Conservation (phyloP, 2,888 invertebrate genomes). For the Eremobia ochroleuca region DNA sequence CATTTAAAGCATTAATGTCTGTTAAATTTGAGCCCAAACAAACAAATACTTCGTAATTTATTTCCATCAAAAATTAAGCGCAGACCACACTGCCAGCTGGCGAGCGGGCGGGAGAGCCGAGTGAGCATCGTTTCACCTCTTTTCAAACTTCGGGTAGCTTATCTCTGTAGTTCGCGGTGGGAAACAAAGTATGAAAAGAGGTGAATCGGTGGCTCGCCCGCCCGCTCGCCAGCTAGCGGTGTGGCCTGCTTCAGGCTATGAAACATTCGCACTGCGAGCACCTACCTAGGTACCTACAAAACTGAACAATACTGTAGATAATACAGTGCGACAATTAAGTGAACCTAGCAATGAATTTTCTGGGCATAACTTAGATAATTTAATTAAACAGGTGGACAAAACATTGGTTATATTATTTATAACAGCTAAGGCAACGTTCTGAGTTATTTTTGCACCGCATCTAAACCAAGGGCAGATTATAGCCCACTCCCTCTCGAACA, state of each 20-base stretch:
- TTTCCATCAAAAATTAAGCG: slow-evolving; percentile 57
- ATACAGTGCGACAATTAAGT: slow-evolving; percentile 62
- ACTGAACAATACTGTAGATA: slow-evolving; percentile 43
- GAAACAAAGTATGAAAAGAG: too few relatives aligned
- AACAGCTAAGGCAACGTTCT: not conserved
- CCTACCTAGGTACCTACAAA: not conserved
- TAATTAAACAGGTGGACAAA: slow-evolving; percentile 37
- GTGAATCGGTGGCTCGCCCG: too few relatives aligned
- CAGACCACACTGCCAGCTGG: too few relatives aligned
- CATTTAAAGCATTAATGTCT: slow-evolving; percentile 42
- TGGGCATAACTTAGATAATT: slow-evolving; percentile 33
- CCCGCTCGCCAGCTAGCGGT: too few relatives aligned
- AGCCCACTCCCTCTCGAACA: too few relatives aligned
- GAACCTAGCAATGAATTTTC: slow-evolving; percentile 11
- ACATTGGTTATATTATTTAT: slow-evolving; percentile 15
- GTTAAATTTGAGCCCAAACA: slow-evolving; percentile 43
- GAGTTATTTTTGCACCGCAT: not conserved
- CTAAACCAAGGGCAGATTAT: too few relatives aligned
- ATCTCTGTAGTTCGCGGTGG: too few relatives aligned
- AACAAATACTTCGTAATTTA: slow-evolving; percentile 63
- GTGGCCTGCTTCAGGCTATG: too few relatives aligned
- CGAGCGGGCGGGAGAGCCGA: too few relatives aligned
- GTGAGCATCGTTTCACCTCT: too few relatives aligned
- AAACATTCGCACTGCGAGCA: slow-evolving; percentile 35
- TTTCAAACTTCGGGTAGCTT: too few relatives aligned